These are phyloP conservation scores for Sphenodon punctatus DNA, from an alignment of 2,797 vertebrate species.

Conservation along the genomic window DNA sequence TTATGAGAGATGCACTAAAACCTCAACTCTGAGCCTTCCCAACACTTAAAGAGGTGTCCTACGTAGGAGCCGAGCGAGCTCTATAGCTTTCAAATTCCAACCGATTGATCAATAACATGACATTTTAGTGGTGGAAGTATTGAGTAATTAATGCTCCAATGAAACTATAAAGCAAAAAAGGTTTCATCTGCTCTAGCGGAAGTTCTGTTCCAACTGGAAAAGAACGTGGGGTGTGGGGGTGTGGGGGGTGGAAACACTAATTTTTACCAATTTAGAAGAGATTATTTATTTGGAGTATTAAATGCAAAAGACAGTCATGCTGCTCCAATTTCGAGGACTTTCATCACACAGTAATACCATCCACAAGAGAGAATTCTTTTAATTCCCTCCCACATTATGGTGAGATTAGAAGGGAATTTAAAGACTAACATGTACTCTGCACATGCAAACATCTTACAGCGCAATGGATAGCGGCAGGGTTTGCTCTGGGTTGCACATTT, in stretches of 20 bases:
- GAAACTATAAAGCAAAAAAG: constrained; percentile 13
- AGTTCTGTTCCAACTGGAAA: constrained; percentile 2
- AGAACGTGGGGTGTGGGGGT: too few species aligned
- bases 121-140: constrained; percentile 14
- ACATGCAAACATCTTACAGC: background rate
- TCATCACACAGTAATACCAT: background rate
- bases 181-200: constrained; percentile 14
- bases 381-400: background rate
- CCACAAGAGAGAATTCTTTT: background rate
- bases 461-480: background rate
- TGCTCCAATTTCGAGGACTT: background rate
- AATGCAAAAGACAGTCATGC: background rate
- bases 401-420: constrained; percentile 8
- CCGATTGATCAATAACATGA: constrained; percentile 29
- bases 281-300: constrained; percentile 22
- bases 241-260: constrained; percentile 50
- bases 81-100: constrained; percentile 32
- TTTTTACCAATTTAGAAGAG: constrained; percentile 36
- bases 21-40: background rate
- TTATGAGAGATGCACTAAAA: background rate
- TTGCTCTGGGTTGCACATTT: background rate
- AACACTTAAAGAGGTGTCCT: background rate
- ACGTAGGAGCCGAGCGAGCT: background rate
- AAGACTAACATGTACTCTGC: background rate
- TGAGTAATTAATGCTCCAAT: constrained; percentile 44